phyloP scores from a whole-genome alignment of 2,888 invertebrate species.

The Pterobdella sp. region DNA sequence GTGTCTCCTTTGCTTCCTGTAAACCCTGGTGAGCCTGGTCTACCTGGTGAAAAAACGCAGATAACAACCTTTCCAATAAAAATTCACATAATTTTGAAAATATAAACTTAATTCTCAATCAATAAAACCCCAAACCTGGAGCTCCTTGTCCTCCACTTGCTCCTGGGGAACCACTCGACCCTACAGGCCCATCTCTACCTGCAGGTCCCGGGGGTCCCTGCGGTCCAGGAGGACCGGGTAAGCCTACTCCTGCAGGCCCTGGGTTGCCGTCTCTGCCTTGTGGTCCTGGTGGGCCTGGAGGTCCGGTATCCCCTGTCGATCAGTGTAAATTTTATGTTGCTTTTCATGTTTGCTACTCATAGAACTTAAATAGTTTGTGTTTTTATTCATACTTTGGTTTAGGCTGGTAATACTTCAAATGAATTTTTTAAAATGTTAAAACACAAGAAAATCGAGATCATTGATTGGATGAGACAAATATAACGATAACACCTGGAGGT shows the following conservation, averaged over 20 bases:
- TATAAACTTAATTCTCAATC: too few species aligned
- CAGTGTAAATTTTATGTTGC: too few species aligned
- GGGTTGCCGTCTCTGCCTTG: conserved; percentile 4
- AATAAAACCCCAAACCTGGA: too few species aligned
- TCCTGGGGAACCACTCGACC: neutral
- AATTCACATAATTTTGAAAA: too few species aligned
- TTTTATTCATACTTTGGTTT: too few species aligned
- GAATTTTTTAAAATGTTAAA: too few species aligned
- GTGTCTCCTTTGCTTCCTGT: neutral
- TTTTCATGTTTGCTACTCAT: too few species aligned
- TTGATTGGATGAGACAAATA: neutral
- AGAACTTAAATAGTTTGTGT: too few species aligned
- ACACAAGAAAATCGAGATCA: neutral
- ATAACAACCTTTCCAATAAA: too few species aligned
- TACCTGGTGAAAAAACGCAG: neutral
- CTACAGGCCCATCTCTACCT: neutral
- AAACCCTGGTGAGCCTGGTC: neutral
- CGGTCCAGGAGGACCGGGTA: neutral
- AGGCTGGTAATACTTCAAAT: too few species aligned
- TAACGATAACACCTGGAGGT: neutral
- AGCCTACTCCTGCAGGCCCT: neutral
- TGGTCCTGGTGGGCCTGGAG: neutral
- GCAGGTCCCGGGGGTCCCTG: neutral
- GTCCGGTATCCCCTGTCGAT: neutral
- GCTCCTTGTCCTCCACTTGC: neutral